These are phyloP conservation scores for Falco novaeseelandiae DNA, from an alignment of 2,797 vertebrate species.

Conservation along the genomic window DNA sequence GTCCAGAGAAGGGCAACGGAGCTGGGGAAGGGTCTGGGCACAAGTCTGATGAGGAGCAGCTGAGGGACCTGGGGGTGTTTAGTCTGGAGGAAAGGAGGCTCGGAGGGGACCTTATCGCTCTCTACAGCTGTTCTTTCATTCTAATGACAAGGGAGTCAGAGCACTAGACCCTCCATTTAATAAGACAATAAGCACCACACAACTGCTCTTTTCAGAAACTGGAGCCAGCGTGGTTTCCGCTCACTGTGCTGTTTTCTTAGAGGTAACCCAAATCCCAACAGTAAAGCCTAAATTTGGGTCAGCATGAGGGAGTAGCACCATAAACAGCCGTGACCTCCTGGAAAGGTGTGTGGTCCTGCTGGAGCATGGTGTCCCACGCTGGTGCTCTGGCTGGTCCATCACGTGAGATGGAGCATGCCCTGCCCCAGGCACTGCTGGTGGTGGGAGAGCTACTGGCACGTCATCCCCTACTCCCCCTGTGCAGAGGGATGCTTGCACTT, in stretches of 20 bases:
- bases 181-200: background rate
- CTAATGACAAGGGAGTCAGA: background rate
- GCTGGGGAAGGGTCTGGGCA: background rate
- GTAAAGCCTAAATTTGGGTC: background rate
- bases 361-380: background rate
- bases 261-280: background rate
- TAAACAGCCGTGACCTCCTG: background rate
- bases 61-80: background rate
- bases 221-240: background rate
- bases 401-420: fast-evolving
- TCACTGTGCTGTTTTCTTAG: background rate
- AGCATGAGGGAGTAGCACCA: background rate
- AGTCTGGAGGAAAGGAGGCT: background rate
- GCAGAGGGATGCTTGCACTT: background rate
- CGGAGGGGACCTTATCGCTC: background rate
- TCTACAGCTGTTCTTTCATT: background rate
- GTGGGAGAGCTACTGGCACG: background rate
- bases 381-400: background rate
- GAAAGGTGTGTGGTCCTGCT: background rate
- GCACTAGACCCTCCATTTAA: background rate
- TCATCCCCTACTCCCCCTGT: background rate
- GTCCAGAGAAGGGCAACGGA: background rate
- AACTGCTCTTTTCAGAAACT: background rate
- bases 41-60: fast-evolving
- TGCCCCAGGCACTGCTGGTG: background rate